Conservation (phyloP, 2,113 vertebrate species). For the Arvicanthis niloticus region DNA sequence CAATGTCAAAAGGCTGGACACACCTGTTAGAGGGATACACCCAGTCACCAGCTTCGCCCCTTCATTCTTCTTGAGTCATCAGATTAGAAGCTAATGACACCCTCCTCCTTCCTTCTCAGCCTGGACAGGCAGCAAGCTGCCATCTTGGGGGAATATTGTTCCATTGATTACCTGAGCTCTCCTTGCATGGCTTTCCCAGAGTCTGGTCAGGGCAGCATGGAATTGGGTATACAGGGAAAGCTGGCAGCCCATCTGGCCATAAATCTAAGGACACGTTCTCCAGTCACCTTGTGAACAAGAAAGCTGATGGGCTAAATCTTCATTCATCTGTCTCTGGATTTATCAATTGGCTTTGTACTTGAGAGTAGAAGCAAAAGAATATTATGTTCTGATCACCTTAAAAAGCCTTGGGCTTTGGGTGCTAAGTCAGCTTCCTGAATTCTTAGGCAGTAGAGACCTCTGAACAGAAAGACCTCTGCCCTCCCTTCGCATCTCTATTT, state of each 20-base stretch:
- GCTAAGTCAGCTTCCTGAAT: background rate
- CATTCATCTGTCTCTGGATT: background rate
- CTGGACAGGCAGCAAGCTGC: background rate
- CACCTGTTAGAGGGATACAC: background rate
- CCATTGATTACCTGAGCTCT: background rate
- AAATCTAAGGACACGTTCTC: background rate
- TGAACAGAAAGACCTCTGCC: too few relatives aligned
- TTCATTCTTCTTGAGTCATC: background rate
- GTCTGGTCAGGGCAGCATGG: background rate
- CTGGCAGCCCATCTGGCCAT: background rate
- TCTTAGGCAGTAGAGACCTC: too few relatives aligned
- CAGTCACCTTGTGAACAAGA: background rate
- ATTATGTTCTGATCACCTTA: background rate
- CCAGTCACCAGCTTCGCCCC: background rate
- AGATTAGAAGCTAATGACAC: background rate
- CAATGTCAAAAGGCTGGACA: background rate
- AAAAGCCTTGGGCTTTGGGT: background rate
- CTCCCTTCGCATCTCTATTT: too few relatives aligned
- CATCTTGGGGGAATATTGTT: background rate
- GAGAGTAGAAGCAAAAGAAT: background rate
- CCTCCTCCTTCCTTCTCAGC: background rate
- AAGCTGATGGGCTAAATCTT: background rate
- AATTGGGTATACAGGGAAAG: background rate
- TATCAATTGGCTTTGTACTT: slow-evolving; percentile 29
- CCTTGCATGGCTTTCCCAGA: background rate